phyloP scores from a whole-genome alignment of 2,888 invertebrate species.

The Agrochola circellaris region DNA sequence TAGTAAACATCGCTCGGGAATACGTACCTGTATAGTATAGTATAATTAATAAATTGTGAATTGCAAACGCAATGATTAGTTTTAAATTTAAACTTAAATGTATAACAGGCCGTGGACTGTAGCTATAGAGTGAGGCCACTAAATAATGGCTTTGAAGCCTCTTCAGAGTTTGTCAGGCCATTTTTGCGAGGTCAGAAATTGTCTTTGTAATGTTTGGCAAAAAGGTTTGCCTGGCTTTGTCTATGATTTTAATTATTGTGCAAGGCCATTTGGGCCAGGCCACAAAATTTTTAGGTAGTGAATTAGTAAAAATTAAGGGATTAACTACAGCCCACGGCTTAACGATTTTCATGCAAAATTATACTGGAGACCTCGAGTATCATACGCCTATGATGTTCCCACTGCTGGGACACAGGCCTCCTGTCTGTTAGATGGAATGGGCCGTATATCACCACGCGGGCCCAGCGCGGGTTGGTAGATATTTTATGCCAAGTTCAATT shows the following conservation, averaged over 20 bases:
- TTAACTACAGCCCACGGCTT: constrained; percentile 42
- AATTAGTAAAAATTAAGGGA: constrained; percentile 38
- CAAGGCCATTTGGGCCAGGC: not conserved
- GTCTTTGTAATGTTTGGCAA: not conserved
- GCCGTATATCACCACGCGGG: not conserved
- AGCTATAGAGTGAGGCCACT: not conserved
- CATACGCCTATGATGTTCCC: not conserved
- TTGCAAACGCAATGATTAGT: constrained; percentile 43
- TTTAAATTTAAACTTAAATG: constrained; percentile 28
- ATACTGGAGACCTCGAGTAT: not conserved
- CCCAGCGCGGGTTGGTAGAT: too few species aligned
- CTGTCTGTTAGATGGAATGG: not conserved
- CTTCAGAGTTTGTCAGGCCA: not conserved
- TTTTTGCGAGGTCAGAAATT: not conserved
- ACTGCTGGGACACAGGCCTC: not conserved
- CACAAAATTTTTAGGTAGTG: constrained; percentile 47
- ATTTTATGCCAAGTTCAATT: not conserved
- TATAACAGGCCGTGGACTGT: constrained; percentile 37
- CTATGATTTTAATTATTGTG: not conserved
- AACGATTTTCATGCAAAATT: constrained; percentile 53
- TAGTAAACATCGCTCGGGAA: constrained; percentile 58
- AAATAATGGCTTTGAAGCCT: not conserved
- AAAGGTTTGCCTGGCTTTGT: not conserved
- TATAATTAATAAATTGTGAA: constrained; percentile 41
- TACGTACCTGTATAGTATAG: constrained; percentile 63